These are phyloP conservation scores for Lamproptera curius DNA, from an alignment of 2,888 invertebrate species.

Conservation along the genomic window DNA sequence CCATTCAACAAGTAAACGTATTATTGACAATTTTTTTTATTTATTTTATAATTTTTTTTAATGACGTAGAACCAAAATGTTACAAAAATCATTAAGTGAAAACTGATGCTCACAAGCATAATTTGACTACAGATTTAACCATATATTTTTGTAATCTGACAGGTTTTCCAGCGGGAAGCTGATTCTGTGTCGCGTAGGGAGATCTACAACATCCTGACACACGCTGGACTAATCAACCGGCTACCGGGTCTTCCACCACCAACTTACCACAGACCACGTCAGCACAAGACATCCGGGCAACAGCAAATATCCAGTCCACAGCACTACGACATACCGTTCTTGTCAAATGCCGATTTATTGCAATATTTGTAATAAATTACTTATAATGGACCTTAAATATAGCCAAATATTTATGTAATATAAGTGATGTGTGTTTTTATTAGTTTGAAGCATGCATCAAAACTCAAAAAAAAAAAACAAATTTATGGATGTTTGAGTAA, in stretches of 20 bases:
- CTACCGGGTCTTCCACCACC: conserved; percentile 37
- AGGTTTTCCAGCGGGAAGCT: conserved; percentile 80
- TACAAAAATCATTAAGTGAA: too few species aligned
- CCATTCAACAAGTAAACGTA: too few species aligned
- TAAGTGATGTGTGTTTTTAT: too few species aligned
- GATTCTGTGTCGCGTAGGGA: conserved; percentile 79
- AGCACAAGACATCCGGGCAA: conserved; percentile 13
- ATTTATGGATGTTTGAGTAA: too few species aligned
- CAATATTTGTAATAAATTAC: conserved; percentile 45
- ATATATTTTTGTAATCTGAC: too few species aligned
- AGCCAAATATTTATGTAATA: conserved; percentile 8
- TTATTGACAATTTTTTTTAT: too few species aligned
- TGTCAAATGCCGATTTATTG: conserved; percentile 47
- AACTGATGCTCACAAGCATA: too few species aligned
- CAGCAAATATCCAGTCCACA: conserved; percentile 25
- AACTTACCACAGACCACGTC: conserved; percentile 25
- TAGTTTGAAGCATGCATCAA: too few species aligned
- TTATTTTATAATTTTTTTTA: too few species aligned
- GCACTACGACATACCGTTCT: conserved; percentile 34
- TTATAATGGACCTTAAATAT: neutral
- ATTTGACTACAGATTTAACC: too few species aligned
- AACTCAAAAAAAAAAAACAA: too few species aligned
- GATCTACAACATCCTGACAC: conserved; percentile 81
- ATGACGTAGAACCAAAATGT: too few species aligned
- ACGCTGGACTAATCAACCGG: conserved; percentile 77